Conservation (phyloP, 1,140 invertebrate genomes). For the Drosophila arizonae region DNA sequence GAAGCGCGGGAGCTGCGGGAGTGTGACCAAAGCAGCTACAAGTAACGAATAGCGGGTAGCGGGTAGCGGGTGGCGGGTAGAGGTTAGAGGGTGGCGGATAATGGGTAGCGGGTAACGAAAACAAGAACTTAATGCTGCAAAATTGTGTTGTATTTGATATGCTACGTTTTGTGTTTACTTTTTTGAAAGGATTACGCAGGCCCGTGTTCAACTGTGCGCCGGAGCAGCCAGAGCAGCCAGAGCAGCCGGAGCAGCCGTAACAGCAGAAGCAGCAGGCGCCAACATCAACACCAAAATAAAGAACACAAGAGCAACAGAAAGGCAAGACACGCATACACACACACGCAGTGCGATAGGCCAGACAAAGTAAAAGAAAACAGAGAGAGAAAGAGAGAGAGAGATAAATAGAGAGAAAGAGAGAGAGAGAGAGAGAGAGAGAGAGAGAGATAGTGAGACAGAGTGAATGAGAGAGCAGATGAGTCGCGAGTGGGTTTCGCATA, state of each 20-base stretch:
- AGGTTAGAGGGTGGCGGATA: too few relatives aligned
- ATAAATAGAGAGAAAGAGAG: constrained; percentile 25
- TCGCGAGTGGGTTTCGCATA: constrained; percentile 29
- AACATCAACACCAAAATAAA: constrained; percentile 22
- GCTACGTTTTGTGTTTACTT: constrained; percentile 68
- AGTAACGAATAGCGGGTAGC: neutral
- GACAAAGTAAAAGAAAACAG: constrained; percentile 19
- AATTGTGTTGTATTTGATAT: constrained; percentile 51
- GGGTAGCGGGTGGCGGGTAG: too few relatives aligned
- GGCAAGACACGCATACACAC: constrained; percentile 13
- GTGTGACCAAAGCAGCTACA: neutral
- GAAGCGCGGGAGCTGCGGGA: neutral
- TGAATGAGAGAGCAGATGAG: constrained; percentile 4
- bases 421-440: constrained; percentile 8
- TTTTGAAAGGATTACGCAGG: constrained; percentile 79
- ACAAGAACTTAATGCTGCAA: constrained; percentile 25
- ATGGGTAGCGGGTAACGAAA: constrained; percentile 3
- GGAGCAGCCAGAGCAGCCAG: constrained; percentile 20
- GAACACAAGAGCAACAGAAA: constrained; percentile 34
- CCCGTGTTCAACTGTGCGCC: constrained; percentile 75
- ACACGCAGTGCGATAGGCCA: constrained; percentile 24
- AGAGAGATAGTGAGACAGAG: neutral
- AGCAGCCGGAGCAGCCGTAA: constrained; percentile 27
- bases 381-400: constrained; percentile 4
- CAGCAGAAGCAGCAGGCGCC: constrained; percentile 5